Percentiles rank a stretch among this genome's conserved stretches.
These are phyloP conservation scores for Drosophila teissieri DNA, from an alignment of 1,140 invertebrate genomes.

Conservation along the genomic window DNA sequence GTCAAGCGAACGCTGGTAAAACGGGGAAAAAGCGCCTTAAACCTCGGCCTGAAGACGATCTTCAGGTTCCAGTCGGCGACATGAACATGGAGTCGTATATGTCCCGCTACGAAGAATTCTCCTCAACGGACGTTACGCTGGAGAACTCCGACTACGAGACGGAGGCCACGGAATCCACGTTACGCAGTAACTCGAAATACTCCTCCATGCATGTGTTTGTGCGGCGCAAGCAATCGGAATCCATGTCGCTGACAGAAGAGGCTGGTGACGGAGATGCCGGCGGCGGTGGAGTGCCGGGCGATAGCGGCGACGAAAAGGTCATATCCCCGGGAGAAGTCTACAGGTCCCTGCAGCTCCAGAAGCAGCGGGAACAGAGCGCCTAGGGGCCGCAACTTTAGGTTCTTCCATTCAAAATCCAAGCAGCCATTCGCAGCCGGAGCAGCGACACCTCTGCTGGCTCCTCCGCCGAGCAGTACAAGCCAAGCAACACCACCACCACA, in stretches of 20 bases:
- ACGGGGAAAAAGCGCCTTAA: slow-evolving; percentile 50
- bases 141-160: slow-evolving; percentile 41
- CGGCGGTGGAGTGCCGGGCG: slow-evolving; percentile 4
- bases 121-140: slow-evolving; percentile 17
- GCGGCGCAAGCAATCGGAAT: slow-evolving; percentile 44
- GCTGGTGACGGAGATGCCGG: slow-evolving; percentile 7
- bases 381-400: slow-evolving; percentile 1
- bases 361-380: slow-evolving; percentile 29
- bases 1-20: slow-evolving; percentile 38
- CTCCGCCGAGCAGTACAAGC: neutral
- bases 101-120: slow-evolving; percentile 32
- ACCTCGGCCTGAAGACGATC: slow-evolving; percentile 17
- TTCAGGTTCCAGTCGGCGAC: slow-evolving; percentile 4
- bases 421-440: slow-evolving; percentile 1
- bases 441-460: slow-evolving; percentile 18
- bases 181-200: slow-evolving; percentile 16
- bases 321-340: slow-evolving; percentile 62
- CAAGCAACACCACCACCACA: neutral
- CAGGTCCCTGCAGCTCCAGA: slow-evolving; percentile 42
- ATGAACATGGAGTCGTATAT: slow-evolving; percentile 48
- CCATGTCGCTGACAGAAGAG: slow-evolving; percentile 7
- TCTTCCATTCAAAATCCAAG: neutral
- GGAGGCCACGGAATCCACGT: slow-evolving; percentile 35
- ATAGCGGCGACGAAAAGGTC: slow-evolving; percentile 4
- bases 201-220: slow-evolving; percentile 64